Conservation (phyloP, 2,888 invertebrate species). For the Dendrolimus pini region DNA sequence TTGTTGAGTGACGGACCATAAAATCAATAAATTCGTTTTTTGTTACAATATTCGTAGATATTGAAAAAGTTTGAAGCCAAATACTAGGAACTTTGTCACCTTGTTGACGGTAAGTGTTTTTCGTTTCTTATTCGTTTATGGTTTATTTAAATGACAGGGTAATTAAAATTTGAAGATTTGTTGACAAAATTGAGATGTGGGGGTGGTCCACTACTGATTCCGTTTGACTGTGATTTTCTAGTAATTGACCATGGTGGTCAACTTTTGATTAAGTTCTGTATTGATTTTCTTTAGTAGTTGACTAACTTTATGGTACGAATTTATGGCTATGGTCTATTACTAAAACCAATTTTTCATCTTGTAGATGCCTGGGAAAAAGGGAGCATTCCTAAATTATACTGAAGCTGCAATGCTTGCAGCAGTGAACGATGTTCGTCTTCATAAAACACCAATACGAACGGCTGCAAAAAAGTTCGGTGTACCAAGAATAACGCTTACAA, state of each 20-base stretch:
- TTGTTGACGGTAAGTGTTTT: conserved; percentile 17
- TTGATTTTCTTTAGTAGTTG: conserved; percentile 16
- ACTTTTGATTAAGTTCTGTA: conserved; percentile 10
- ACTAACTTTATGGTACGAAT: conserved; percentile 1
- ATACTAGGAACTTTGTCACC: conserved; percentile 16
- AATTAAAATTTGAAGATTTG: conserved; percentile 9
- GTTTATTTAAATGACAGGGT: conserved; percentile 12
- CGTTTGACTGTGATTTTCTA: conserved; percentile 15
- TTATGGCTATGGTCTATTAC: conserved; percentile 9
- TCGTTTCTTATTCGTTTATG: conserved; percentile 13
- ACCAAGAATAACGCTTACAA: conserved; percentile 19
- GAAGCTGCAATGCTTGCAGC: conserved; percentile 17
- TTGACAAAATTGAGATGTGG: no score
- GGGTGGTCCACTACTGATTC: conserved; percentile 17
- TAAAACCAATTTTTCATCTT: conserved; percentile 15
- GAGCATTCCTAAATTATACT: conserved; percentile 17
- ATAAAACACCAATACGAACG: conserved; percentile 19
- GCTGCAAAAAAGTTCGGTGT: conserved; percentile 20
- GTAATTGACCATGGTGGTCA: conserved; percentile 15
- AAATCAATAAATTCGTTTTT: conserved; percentile 10
- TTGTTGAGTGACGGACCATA: conserved; percentile 10
- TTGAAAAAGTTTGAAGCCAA: conserved; percentile 13
- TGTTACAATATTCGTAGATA: conserved; percentile 10
- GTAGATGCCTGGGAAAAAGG: conserved; percentile 13
- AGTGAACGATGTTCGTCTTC: conserved; percentile 18